These are phyloP conservation scores for Ursus arctos DNA, from an alignment of 2,113 vertebrate genomes.

Conservation along the genomic window DNA sequence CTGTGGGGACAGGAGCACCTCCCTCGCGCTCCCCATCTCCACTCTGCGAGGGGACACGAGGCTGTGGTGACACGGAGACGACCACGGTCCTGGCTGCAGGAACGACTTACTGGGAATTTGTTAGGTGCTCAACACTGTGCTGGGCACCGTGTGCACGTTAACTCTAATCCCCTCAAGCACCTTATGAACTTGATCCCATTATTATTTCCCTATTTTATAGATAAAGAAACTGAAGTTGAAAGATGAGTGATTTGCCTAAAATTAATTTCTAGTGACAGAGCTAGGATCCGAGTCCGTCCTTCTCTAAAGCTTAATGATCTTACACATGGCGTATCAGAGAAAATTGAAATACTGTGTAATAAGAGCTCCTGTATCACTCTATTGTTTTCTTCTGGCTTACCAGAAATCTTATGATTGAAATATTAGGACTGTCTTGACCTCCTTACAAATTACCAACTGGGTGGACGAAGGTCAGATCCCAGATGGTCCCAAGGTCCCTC, in stretches of 20 bases:
- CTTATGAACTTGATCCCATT: too few species aligned
- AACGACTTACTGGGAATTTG: background rate
- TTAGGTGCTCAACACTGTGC: background rate
- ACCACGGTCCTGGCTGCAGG: background rate
- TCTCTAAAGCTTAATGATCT: background rate
- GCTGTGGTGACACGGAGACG: background rate
- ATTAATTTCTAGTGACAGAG: background rate
- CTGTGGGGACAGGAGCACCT: background rate
- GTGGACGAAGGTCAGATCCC: background rate
- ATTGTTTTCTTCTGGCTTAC: background rate
- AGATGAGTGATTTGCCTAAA: background rate
- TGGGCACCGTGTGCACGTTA: background rate
- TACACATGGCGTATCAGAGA: background rate
- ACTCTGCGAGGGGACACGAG: too few species aligned
- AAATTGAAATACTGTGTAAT: background rate
- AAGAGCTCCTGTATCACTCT: background rate
- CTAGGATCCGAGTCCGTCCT: background rate
- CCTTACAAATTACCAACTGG: background rate
- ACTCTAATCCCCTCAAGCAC: background rate
- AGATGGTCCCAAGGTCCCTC: background rate
- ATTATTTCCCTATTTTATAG: background rate
- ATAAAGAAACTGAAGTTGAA: background rate
- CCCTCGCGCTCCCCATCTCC: accelerated
- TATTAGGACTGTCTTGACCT: background rate
- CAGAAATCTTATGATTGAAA: background rate